Percentiles rank a stretch among this genome's conserved stretches.
Evolutionary conservation across 2,888 invertebrate species (phyloP).

Genomic region (Cantharis rufa): DNA sequence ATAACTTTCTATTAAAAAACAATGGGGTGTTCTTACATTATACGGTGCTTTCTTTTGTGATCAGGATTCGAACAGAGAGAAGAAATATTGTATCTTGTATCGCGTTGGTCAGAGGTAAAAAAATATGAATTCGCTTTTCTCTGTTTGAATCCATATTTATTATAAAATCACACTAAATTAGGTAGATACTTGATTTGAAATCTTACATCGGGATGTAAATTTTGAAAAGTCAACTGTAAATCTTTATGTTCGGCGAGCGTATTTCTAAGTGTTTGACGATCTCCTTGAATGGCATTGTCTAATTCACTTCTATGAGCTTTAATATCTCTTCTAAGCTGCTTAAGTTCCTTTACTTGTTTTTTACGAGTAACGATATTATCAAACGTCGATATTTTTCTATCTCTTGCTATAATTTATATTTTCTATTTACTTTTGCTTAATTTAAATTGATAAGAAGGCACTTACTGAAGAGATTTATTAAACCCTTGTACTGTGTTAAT

Average conservation of each 20-base stretch:
- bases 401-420: conserved; percentile 57
- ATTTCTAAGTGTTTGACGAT: conserved; percentile 63
- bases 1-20: conserved; percentile 60
- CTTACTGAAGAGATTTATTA: conserved; percentile 68
- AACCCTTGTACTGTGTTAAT: conserved; percentile 67
- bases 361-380: conserved; percentile 58
- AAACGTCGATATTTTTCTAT: conserved; percentile 64
- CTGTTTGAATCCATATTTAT: too few species aligned
- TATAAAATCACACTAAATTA: too few species aligned
- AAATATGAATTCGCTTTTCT: too few species aligned
- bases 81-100: too few species aligned
- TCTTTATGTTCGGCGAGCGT: conserved; percentile 63
- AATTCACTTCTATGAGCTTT: conserved; percentile 60
- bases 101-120: too few species aligned
- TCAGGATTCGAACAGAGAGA: too few species aligned
- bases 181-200: neutral
- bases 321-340: conserved; percentile 62
- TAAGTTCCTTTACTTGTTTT: conserved; percentile 63
- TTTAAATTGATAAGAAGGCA: conserved; percentile 8
- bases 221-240: conserved; percentile 62
- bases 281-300: conserved; percentile 63
- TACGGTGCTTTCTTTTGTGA: neutral
- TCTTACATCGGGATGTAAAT: conserved; percentile 51
- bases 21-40: conserved; percentile 4
- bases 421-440: neutral